Conservation (phyloP, 2,113 vertebrate species). For the Anhinga rufa region DNA sequence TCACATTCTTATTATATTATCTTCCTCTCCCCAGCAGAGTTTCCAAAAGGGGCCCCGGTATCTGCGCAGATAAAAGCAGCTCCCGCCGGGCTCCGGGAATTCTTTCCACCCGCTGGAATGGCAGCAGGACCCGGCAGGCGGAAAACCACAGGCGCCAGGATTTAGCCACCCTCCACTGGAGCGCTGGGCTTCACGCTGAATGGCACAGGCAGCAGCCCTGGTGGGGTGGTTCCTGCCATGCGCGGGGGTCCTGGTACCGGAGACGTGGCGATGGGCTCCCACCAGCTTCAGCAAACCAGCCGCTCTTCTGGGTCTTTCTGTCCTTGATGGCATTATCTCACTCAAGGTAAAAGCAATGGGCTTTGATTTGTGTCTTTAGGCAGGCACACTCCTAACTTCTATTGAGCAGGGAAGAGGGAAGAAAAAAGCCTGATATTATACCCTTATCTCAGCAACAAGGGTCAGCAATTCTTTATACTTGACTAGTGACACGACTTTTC, state of each 20-base stretch:
- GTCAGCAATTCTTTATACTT: neutral
- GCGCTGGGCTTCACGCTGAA: neutral
- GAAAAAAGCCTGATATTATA: neutral
- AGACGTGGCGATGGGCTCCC: neutral
- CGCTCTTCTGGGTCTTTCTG: neutral
- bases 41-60: neutral
- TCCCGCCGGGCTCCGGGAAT: neutral
- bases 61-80: neutral
- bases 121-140: neutral
- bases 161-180: neutral
- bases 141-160: neutral
- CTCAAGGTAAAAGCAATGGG: neutral
- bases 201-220: fast-evolving
- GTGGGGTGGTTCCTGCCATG: neutral
- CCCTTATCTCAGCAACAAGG: slow-evolving; percentile 20
- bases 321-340: neutral
- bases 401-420: neutral
- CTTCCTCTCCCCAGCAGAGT: neutral
- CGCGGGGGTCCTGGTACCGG: neutral
- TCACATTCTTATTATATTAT: slow-evolving; percentile 14
- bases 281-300: neutral
- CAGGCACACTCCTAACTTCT: neutral
- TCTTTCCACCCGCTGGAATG: slow-evolving; percentile 19
- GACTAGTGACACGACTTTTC: neutral
- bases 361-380: neutral